These are phyloP conservation scores for Aviceda subcristata DNA, from an alignment of 2,113 vertebrate genomes.

Conservation along the genomic window DNA sequence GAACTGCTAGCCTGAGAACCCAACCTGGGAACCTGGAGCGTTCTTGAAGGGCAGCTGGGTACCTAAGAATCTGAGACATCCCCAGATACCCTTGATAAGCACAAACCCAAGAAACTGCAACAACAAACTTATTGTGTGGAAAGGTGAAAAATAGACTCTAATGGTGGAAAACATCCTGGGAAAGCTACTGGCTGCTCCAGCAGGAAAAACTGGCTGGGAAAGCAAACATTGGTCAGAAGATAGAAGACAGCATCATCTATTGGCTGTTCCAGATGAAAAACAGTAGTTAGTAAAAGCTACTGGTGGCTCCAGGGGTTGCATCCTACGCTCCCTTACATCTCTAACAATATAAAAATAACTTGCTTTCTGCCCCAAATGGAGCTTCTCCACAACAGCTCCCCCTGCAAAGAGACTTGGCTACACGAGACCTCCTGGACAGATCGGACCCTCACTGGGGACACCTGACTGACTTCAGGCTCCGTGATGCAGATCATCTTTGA, in stretches of 20 bases:
- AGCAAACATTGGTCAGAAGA: neutral
- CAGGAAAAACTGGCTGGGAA: neutral
- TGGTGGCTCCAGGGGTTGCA: neutral
- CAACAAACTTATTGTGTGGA: neutral
- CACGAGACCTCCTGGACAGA: neutral
- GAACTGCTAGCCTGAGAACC: neutral
- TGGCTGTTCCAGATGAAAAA: neutral
- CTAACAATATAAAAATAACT: neutral
- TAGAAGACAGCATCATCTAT: neutral
- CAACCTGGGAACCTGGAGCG: neutral
- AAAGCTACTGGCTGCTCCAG: neutral
- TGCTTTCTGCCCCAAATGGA: neutral
- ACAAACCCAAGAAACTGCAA: neutral
- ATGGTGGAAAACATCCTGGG: neutral
- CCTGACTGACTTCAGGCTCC: neutral
- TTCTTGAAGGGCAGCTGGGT: neutral
- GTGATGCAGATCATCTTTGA: neutral
- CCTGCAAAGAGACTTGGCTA: neutral
- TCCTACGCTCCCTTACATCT: neutral
- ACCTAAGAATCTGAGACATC: neutral
- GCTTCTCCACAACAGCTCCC: neutral
- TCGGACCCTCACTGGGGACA: rapidly evolving
- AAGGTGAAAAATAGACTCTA: neutral
- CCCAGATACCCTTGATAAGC: neutral
- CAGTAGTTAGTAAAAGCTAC: neutral